These are phyloP conservation scores for Garra rufa DNA, from an alignment of 2,113 vertebrate species.

Conservation along the genomic window DNA sequence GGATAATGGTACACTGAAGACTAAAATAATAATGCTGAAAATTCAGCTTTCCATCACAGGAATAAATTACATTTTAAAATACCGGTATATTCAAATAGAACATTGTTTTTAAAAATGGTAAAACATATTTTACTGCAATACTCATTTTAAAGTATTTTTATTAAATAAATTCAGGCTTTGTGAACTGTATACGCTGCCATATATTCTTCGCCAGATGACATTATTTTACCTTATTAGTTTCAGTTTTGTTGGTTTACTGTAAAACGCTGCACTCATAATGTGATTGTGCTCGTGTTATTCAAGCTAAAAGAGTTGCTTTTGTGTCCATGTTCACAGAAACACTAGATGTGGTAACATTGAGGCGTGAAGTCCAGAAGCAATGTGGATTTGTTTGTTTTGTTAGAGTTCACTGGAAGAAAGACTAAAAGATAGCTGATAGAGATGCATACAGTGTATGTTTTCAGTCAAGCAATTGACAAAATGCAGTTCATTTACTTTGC, in stretches of 20 bases:
- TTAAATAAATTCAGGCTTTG: not conserved
- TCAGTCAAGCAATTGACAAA: not conserved
- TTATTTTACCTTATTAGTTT: not conserved
- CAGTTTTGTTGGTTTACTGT: not conserved
- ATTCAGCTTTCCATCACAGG: not conserved
- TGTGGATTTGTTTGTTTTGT: conserved; percentile 60
- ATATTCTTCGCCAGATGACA: not conserved
- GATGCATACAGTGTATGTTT: not conserved
- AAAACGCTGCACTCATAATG: not conserved
- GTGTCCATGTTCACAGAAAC: conserved; percentile 37
- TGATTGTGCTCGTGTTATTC: not conserved
- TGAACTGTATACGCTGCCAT: not conserved
- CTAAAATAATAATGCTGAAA: not conserved
- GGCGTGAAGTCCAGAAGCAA: conserved; percentile 46
- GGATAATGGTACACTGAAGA: not conserved
- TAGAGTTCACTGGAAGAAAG: no score
- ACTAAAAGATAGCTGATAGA: conserved; percentile 68
- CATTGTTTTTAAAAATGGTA: not conserved
- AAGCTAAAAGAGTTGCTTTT: not conserved
- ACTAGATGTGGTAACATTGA: conserved; percentile 25
- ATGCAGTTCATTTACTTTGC: not conserved
- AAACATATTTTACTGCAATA: not conserved
- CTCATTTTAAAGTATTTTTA: not conserved
- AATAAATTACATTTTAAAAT: not conserved
- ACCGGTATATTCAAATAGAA: not conserved